These are phyloP conservation scores for Siniperca obscura DNA, from an alignment of 2,797 vertebrate genomes.

Conservation along the genomic window DNA sequence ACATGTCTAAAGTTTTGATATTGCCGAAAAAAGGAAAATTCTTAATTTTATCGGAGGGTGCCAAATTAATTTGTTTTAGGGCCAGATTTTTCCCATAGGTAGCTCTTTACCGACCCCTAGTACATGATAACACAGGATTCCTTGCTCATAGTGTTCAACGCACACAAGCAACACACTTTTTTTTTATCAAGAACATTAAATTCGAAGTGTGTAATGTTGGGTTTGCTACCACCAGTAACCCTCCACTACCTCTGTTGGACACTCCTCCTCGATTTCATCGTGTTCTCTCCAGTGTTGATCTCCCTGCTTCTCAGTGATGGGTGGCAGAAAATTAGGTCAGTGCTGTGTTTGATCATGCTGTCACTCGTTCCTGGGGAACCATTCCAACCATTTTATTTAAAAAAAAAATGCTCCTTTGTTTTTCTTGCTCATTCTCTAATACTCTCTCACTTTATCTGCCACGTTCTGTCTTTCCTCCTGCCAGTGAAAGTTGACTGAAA, in stretches of 20 bases:
- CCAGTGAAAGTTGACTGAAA: constrained; percentile 64
- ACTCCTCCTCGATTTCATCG: constrained; percentile 11
- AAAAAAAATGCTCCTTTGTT: constrained; percentile 48
- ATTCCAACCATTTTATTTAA: constrained; percentile 39
- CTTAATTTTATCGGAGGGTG: not conserved
- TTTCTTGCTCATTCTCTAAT: constrained; percentile 31
- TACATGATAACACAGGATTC: not conserved
- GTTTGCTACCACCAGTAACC: not conserved
- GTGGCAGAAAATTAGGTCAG: constrained; percentile 57
- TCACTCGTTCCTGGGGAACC: constrained; percentile 30
- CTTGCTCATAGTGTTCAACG: constrained; percentile 6
- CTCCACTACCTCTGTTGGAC: not conserved
- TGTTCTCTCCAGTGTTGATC: constrained; percentile 15
- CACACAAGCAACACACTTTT: constrained; percentile 6
- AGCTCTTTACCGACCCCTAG: not conserved
- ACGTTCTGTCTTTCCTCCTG: constrained; percentile 32
- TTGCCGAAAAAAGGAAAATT: not conserved
- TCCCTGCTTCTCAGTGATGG: not conserved
- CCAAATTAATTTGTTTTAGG: not conserved
- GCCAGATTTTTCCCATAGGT: not conserved
- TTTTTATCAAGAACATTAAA: not conserved
- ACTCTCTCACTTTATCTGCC: constrained; percentile 30
- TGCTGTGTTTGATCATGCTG: constrained; percentile 56
- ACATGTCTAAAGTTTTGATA: not conserved
- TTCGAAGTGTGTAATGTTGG: not conserved